Conservation (phyloP, 2,113 vertebrate genomes). For the Pandion haliaetus region DNA sequence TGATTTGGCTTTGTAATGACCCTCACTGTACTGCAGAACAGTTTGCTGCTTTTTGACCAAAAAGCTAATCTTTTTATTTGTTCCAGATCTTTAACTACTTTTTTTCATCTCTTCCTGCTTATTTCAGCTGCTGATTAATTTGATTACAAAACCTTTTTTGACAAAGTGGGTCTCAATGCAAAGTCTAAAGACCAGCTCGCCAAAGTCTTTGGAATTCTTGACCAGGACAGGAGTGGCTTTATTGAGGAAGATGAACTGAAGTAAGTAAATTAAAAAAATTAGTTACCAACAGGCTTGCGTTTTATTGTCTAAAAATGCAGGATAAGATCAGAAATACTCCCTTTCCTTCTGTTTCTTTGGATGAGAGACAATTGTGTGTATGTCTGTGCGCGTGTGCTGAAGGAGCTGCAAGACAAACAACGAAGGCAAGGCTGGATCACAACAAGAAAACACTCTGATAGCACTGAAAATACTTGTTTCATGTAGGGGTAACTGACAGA, state of each 20-base stretch:
- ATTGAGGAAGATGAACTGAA: conserved; percentile 86
- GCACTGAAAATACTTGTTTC: neutral
- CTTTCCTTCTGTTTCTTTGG: neutral
- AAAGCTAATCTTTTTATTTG: neutral
- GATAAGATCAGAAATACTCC: neutral
- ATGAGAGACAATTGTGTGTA: neutral
- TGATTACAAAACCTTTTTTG: conserved; percentile 78
- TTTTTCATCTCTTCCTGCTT: neutral
- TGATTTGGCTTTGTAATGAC: neutral
- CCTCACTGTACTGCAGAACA: neutral
- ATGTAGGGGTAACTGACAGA: neutral
- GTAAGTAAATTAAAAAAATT: conserved; percentile 46
- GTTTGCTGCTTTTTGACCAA: neutral
- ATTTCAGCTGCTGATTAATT: conserved; percentile 79
- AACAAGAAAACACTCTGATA: neutral
- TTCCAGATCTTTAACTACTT: neutral
- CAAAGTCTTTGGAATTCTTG: conserved; percentile 80
- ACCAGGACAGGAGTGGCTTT: conserved; percentile 83
- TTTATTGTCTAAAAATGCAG: neutral
- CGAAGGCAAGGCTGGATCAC: neutral
- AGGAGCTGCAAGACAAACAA: neutral
- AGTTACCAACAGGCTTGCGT: neutral
- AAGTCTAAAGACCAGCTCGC: conserved; percentile 73
- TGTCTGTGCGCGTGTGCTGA: neutral
- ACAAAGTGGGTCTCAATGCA: conserved; percentile 76